A percentile compares a stretch with the other conserved stretches of the same genome.
phyloP scores from a whole-genome alignment of 1,140 invertebrate genomes.

The Trichoplusia ni region DNA sequence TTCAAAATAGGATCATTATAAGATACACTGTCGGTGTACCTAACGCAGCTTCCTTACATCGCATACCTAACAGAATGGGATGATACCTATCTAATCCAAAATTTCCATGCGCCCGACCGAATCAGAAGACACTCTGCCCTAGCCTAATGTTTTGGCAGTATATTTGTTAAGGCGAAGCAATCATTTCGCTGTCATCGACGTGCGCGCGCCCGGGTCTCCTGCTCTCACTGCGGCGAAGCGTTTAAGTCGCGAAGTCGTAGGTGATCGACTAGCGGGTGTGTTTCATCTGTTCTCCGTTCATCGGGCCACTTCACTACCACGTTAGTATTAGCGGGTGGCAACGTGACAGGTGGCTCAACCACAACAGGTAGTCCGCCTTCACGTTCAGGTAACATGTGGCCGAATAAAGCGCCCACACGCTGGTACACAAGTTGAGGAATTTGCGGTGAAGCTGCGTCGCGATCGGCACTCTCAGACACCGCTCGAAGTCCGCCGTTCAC shows the following conservation, averaged over 20 bases:
- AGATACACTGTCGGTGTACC: constrained; percentile 39
- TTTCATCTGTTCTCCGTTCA: constrained; percentile 46
- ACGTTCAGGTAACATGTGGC: constrained; percentile 75
- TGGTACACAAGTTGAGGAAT: constrained; percentile 56
- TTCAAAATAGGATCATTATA: constrained; percentile 26
- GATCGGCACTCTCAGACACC: constrained; percentile 39
- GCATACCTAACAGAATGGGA: constrained; percentile 38
- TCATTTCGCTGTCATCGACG: constrained; percentile 56
- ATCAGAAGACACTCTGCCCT: constrained; percentile 57
- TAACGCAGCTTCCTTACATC: constrained; percentile 54
- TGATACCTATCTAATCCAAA: constrained; percentile 36
- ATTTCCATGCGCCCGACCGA: constrained; percentile 47
- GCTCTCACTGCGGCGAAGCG: constrained; percentile 60
- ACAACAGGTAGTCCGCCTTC: constrained; percentile 75
- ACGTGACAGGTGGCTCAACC: constrained; percentile 70
- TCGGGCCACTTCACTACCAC: constrained; percentile 67
- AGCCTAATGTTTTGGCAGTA: constrained; percentile 50
- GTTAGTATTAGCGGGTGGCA: constrained; percentile 63
- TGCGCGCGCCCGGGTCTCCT: constrained; percentile 39
- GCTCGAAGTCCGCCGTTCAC: constrained; percentile 40
- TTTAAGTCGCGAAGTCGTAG: constrained; percentile 64
- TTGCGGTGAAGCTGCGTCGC: constrained; percentile 32
- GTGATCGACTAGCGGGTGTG: constrained; percentile 63
- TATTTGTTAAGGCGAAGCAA: constrained; percentile 60
- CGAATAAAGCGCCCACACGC: constrained; percentile 59